A percentile compares a stretch with the other conserved stretches of the same genome.
These are phyloP conservation scores for Dusona sp. DNA, from an alignment of 2,888 invertebrate species.

Conservation along the genomic window DNA sequence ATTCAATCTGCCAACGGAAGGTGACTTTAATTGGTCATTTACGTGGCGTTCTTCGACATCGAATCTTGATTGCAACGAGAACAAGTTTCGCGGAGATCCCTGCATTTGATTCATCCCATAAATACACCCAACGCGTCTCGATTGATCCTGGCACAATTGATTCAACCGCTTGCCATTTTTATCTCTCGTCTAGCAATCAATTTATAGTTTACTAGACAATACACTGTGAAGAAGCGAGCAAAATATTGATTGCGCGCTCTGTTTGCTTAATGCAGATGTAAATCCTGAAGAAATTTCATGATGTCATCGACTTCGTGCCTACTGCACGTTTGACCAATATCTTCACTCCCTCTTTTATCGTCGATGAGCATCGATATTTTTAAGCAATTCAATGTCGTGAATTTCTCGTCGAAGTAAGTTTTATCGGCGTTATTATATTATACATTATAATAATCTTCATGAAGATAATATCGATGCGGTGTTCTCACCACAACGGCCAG, in stretches of 20 bases:
- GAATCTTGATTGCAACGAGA: not conserved
- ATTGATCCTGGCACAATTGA: not conserved
- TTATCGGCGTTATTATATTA: conserved; percentile 46
- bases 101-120: not conserved
- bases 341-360: not conserved
- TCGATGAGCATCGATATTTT: conserved; percentile 11
- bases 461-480: conserved; percentile 63
- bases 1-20: not conserved
- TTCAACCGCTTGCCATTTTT: not conserved
- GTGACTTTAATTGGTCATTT: not conserved
- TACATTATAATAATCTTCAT: conserved; percentile 59
- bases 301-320: not conserved
- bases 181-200: too few species aligned
- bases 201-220: too few species aligned
- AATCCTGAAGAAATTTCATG: not conserved
- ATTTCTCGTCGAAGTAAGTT: conserved; percentile 9
- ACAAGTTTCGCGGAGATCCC: not conserved
- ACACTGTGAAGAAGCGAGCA: not conserved
- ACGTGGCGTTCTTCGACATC: not conserved
- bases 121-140: not conserved
- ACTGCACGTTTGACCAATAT: not conserved
- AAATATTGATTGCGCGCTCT: not conserved
- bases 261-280: not conserved
- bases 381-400: conserved; percentile 5
- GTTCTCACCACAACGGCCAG: conserved; percentile 52